Conservation (phyloP, 2,113 vertebrate species). For the Sinocyclocheilus anshuiensis region DNA sequence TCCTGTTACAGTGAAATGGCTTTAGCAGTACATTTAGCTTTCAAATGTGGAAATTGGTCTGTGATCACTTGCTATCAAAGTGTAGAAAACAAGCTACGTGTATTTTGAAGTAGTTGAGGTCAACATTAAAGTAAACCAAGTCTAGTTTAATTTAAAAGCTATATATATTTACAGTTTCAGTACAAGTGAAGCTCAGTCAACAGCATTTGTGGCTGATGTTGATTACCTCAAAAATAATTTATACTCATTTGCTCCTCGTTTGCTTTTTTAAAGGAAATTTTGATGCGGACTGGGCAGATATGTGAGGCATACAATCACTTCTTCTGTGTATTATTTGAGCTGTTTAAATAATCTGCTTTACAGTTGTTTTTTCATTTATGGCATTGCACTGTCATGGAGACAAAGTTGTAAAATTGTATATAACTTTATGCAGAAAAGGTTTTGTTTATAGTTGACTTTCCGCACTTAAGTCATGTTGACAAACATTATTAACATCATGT, state of each 20-base stretch:
- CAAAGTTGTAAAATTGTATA: no score
- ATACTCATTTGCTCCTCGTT: no score
- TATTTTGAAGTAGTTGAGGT: neutral
- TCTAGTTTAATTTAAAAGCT: neutral
- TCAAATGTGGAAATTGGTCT: neutral
- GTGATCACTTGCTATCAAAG: neutral
- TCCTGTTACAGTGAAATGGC: neutral
- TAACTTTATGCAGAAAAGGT: no score
- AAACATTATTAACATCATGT: neutral
- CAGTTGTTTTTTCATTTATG: no score
- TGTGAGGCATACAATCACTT: neutral
- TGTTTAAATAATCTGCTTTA: no score
- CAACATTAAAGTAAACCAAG: neutral
- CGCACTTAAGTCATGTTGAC: neutral
- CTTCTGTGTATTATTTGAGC: neutral
- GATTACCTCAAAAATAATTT: no score
- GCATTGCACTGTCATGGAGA: no score
- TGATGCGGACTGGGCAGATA: neutral
- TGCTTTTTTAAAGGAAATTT: no score
- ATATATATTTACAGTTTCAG: neutral
- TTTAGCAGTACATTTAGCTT: neutral
- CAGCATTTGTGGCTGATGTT: no score
- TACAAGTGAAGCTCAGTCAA: neutral
- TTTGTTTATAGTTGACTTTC: no score
- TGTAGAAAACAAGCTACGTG: neutral